Base-by-base conservation (phyloP, 2,113 vertebrate genomes). In the Columbina picui region DNA sequence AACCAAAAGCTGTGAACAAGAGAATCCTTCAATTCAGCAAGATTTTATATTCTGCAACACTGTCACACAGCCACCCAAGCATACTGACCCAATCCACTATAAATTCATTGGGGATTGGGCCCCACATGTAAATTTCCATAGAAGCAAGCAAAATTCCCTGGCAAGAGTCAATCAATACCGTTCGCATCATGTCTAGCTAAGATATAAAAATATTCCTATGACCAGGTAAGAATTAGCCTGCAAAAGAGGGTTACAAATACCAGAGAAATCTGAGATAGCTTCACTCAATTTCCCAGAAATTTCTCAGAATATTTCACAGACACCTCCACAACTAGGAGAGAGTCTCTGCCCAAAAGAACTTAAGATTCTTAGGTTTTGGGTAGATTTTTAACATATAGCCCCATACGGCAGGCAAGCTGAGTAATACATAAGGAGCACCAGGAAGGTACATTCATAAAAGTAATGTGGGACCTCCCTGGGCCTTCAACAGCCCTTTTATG, bases 1-100 rank as follows among this genome's bases (percentile, higher is more conserved):
- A 96, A 74, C 90, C 92, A 80, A 93, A 97, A 84, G 11, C 81
- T 74, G 93, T 85, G 94, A 89, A 89, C 64, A 89, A 91, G 47
- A 94, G 26, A 56, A 87, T 50, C 73, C 6, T 83, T 89, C 80
- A 76, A 85, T 83, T 87, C 67, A 68, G 65, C 38, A 87, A 64
- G 53, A 45, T 73, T 87, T 91, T 87, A 67, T n/a, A 19, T 79
- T 74, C 82, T 65, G 27, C 32, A 18, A 32, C 3, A 21, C 59
- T 94, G 84, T 84, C 84, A 47, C 69, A 78, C 41, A 85, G 55
- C 45, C 78, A 83, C 14, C 9, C 63, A 55, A 83, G 39, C 74
- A 91, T 55, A 91, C 63, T 89, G 70, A 34, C 71, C 39, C 34
- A 36, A 68, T 79, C 61, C 0, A 2, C 83, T 90, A 21, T 14